Conservation (phyloP, 2,888 invertebrate species). For the Agyllia agylla region DNA sequence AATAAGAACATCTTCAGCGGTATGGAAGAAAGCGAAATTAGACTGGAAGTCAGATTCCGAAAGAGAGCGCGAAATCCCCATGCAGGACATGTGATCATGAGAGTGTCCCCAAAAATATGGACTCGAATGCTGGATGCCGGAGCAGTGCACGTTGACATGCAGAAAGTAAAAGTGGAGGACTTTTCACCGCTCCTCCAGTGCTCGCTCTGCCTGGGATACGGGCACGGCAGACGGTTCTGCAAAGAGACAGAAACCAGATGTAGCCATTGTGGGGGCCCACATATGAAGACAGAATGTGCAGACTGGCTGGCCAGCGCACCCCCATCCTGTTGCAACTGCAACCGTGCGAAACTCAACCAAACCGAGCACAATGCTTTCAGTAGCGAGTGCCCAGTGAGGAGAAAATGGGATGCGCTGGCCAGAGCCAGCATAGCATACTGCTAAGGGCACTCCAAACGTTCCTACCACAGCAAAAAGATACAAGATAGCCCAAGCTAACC, state of each 20-base stretch:
- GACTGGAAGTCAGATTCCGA: background rate
- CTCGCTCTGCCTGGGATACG: background rate
- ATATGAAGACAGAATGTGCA: background rate
- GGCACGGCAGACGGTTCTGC: background rate
- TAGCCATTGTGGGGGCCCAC: background rate
- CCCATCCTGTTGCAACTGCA: background rate
- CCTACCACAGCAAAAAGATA: background rate
- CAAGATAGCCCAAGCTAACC: constrained; percentile 4
- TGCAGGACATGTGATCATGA: background rate
- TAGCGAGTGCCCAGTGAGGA: background rate
- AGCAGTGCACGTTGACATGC: background rate
- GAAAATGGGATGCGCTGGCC: constrained; percentile 56
- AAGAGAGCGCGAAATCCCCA: background rate
- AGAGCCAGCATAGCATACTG: background rate
- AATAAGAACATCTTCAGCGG: background rate
- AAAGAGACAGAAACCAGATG: background rate
- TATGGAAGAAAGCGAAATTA: background rate
- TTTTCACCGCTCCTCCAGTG: background rate
- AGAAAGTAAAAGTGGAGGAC: background rate
- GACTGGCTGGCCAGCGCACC: background rate
- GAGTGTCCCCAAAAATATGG: background rate
- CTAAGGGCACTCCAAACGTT: background rate
- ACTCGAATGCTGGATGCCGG: background rate
- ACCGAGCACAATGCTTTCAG: background rate
- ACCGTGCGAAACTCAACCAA: background rate